These are phyloP conservation scores for Ginglymostoma cirratum DNA, from an alignment of 2,113 vertebrate species.

Conservation along the genomic window DNA sequence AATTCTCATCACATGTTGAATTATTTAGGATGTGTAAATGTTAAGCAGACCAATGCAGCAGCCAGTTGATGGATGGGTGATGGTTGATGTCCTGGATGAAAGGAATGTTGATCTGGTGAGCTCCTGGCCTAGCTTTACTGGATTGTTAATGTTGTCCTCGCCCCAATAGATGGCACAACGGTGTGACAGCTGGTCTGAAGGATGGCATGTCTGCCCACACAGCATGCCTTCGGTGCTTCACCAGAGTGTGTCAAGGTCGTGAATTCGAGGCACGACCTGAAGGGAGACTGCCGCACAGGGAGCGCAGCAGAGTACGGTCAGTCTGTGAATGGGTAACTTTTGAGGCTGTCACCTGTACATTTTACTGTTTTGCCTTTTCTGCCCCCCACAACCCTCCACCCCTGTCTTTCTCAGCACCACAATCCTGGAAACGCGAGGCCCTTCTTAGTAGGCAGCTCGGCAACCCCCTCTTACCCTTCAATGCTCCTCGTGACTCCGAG, in stretches of 20 bases:
- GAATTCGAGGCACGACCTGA: background rate
- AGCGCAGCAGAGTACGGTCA: background rate
- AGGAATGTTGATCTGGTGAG: background rate
- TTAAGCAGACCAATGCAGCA: background rate
- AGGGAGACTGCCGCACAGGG: background rate
- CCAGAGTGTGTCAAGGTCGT: background rate
- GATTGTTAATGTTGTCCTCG: background rate
- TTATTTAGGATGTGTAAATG: background rate
- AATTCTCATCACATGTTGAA: background rate
- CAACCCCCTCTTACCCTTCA: slow-evolving; percentile 14
- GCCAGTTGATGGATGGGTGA: background rate
- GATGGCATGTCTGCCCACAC: background rate
- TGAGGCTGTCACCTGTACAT: background rate
- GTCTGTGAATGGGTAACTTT: background rate
- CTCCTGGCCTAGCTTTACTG: background rate
- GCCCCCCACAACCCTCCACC: background rate
- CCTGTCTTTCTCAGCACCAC: slow-evolving; percentile 22
- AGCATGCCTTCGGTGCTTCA: background rate
- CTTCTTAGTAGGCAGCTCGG: background rate
- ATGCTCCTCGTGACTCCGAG: slow-evolving; percentile 32
- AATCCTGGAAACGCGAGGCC: background rate
- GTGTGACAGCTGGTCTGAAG: background rate
- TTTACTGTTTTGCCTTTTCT: slow-evolving; percentile 2
- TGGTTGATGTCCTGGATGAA: background rate
- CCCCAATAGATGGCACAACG: background rate